Base-by-base conservation (phyloP, 2,113 vertebrate species). In the Periophthalmus modestus region DNA sequence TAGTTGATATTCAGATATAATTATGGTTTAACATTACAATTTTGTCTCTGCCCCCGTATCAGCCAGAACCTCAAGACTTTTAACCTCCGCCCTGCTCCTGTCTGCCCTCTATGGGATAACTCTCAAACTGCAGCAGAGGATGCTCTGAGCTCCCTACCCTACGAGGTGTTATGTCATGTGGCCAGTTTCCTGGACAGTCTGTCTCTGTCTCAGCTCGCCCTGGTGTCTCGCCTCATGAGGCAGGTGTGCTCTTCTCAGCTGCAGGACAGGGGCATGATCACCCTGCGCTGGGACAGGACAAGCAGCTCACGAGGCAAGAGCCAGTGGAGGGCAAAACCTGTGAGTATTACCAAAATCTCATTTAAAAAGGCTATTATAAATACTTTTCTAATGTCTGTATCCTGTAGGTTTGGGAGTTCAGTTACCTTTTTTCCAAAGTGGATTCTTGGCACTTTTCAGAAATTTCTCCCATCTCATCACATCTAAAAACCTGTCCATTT, bases 251-350 rank as follows among this genome's bases (percentile, higher is more conserved):
- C 93, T 73, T 94, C 95, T 16, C 92, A 95, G 79, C 93, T 99
- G 82, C 94, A 96, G 81, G 96, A 96, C 19, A 90, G 95, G 85
- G 98, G 98, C 75, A 98, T 99, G 96, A 96, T 99, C 73, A 92
- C 94, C 7, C 92, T 98, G 19, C 68, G 68, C 43, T 99, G 98
- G 98, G 95, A 95, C 86, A 98, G 93, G 84, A 95, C 89, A 82
- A 93, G 79, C n/a, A 94, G 94, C 84, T 94, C 94, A 19, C 93
- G 95, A 0, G 95, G 95, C 0, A 87, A 93, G 71, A 85, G 91
- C 67, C 93, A 92, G 0, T 99, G 98, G 98, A 96, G 55, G 89
- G 78, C 85, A 36, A 88, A 79, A 75, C 85, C 79, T 61, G 89
- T 90, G 43, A 90, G 89, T 65, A n/a, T 0, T 13, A 39, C 33